These are phyloP conservation scores for Sceloporus tristichus DNA, from an alignment of 2,113 vertebrate genomes.

Conservation along the genomic window DNA sequence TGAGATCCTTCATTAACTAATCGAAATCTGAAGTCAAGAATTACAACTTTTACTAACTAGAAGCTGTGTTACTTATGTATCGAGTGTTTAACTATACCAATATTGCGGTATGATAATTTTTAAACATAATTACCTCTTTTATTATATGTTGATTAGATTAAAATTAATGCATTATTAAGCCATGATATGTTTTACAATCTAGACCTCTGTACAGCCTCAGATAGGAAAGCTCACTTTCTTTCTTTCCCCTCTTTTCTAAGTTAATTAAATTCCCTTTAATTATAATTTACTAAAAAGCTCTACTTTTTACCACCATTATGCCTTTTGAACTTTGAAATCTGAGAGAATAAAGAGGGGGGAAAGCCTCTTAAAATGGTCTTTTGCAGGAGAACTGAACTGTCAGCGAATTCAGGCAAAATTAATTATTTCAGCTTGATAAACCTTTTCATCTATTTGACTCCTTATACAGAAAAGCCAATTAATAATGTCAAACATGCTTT, in stretches of 20 bases:
- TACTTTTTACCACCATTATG: constrained; percentile 87
- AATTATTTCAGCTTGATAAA: constrained; percentile 99
- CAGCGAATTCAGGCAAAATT: constrained; percentile 98
- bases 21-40: constrained; percentile 78
- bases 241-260: constrained; percentile 81
- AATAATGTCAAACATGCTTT: constrained; percentile 99
- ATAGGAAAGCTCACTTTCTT: constrained; percentile 86
- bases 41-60: constrained; percentile 81
- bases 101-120: constrained; percentile 88
- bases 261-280: constrained; percentile 99
- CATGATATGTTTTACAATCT: constrained; percentile 91
- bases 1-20: constrained; percentile 78
- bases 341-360: constrained; percentile 55
- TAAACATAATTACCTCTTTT: constrained; percentile 90
- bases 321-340: constrained; percentile 83
- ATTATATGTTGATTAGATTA: constrained; percentile 97
- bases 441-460: constrained; percentile 99
- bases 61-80: constrained; percentile 71
- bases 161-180: constrained; percentile 93
- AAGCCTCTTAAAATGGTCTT: constrained; percentile 81
- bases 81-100: constrained; percentile 79
- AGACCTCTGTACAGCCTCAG: constrained; percentile 89
- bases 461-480: constrained; percentile 99
- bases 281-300: constrained; percentile 93
- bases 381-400: constrained; percentile 96